Evolutionary conservation across 2,113 vertebrate genomes (phyloP).

Genomic region (Hystrix brachyura): DNA sequence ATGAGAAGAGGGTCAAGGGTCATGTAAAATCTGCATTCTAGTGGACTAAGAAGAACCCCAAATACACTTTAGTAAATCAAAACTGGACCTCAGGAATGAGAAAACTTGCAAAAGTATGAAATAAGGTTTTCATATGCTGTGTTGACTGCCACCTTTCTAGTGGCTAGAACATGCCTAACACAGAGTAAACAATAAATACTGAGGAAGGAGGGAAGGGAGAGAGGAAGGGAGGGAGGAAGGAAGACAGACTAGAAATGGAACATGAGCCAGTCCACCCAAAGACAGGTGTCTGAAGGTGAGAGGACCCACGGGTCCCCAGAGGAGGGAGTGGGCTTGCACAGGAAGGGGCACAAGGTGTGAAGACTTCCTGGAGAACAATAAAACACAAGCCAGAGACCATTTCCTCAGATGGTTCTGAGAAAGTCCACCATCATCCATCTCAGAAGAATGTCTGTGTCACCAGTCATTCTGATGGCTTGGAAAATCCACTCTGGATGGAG

Average conservation of each 20-base stretch:
- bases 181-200: too few relatives aligned
- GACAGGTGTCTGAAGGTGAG: rapidly evolving
- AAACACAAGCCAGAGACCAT: background rate
- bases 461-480: slow-evolving; percentile 23
- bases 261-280: too few relatives aligned
- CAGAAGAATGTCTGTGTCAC: slow-evolving; percentile 33
- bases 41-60: background rate
- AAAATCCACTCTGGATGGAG: slow-evolving; percentile 46
- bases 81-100: background rate
- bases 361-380: background rate
- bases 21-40: background rate
- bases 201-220: background rate
- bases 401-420: background rate
- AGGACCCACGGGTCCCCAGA: rapidly evolving
- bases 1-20: background rate
- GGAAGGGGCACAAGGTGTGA: background rate
- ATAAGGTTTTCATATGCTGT: background rate
- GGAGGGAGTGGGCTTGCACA: rapidly evolving
- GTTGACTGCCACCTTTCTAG: background rate
- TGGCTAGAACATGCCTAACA: background rate
- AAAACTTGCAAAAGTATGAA: background rate
- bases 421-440: slow-evolving; percentile 21
- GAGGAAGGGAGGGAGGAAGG: background rate
- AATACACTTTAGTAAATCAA: background rate
- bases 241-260: too few relatives aligned